These are phyloP conservation scores for Oppia nitens DNA, from an alignment of 1,140 invertebrate species.

Conservation along the genomic window DNA sequence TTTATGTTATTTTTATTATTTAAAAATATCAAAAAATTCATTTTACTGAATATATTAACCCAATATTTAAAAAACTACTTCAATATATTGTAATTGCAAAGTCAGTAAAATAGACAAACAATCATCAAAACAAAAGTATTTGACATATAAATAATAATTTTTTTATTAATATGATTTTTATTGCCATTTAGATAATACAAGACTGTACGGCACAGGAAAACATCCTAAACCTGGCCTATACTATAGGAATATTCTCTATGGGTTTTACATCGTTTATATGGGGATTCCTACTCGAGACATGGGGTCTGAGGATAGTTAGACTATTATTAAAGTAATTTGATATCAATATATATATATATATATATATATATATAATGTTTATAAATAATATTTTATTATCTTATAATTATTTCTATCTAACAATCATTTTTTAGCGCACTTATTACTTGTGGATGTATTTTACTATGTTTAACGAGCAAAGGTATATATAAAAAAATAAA, in stretches of 20 bases:
- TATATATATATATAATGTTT: too few species aligned
- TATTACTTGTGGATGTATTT: conserved; percentile 10
- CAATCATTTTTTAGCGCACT: conserved; percentile 15
- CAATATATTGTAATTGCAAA: too few species aligned
- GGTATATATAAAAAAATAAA: neutral
- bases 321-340: conserved; percentile 22
- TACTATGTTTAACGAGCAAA: neutral
- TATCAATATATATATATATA: neutral
- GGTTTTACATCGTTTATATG: conserved; percentile 22
- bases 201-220: conserved; percentile 18
- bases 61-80: too few species aligned
- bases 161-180: too few species aligned
- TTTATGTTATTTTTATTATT: too few species aligned
- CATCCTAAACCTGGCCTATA: conserved; percentile 21
- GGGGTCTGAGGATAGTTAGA: conserved; percentile 19
- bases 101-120: too few species aligned
- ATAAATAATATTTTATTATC: too few species aligned
- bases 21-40: too few species aligned
- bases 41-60: too few species aligned
- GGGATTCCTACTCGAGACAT: conserved; percentile 22
- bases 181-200: neutral
- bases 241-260: conserved; percentile 21
- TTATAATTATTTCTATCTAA: too few species aligned
- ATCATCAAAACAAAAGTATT: too few species aligned
- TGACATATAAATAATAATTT: too few species aligned